Base-by-base conservation (phyloP, 2,797 vertebrate genomes). In the Sebastes matsubarae region DNA sequence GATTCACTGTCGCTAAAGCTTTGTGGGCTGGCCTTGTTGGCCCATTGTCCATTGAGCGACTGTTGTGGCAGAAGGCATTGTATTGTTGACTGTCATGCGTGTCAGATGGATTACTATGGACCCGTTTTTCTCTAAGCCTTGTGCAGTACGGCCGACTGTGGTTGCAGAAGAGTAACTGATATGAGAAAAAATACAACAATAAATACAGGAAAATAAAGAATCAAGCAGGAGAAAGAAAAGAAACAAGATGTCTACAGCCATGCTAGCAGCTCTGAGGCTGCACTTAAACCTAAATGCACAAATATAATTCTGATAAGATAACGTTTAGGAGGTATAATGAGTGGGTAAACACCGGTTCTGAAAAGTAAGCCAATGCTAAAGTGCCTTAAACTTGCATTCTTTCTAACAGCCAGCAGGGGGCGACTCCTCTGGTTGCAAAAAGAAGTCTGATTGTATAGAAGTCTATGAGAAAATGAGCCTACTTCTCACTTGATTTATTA, bases 71-170 rank as follows among this genome's bases (percentile, higher is more conserved):
- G 72, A 70, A 79, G 67, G 83, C 82, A 83, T 87, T 89, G 85
- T 89, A 55, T 72, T 84, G 63, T 70, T 79, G 75, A 79, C 77
- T 69, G 83, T 72, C 82, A 80, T 80, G 88, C 66, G 5, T 78
- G 81, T 90, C 88, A 86, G 71, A 83, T 55, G 52, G 83, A 88
- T 88, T 88, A 82, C 83, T 57, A 71, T 22, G 73, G 66, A 73
- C 38, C 30, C n/a, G 1, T 57, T 85, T 79, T 80, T 74, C 61
- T 59, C 58, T 77, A 65, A 84, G 76, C 68, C 50, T 27, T 9
- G 25, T 60, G 70, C 38, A 77, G 68, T 52, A 54, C 8, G 9
- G 46, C 24, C 52, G 59, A 68, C 67, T 50, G 57, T 59, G 52
- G 68, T 11, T 20, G 59, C 75, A 72, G 67, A 72, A 73, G 55